These are phyloP conservation scores for Canis aureus DNA, from an alignment of 2,113 vertebrate species.

Conservation along the genomic window DNA sequence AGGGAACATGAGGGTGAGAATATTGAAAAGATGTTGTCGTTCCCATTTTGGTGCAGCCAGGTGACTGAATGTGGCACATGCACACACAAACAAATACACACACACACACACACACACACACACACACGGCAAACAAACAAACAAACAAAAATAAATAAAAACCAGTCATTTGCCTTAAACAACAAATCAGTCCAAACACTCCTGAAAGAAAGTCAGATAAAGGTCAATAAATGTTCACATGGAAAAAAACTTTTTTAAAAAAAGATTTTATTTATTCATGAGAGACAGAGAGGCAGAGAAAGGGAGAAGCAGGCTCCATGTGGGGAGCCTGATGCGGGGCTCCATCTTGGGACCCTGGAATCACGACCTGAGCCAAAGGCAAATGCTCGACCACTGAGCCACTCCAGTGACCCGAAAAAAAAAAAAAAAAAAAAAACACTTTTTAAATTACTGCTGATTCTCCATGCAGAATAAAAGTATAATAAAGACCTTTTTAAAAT, in stretches of 20 bases:
- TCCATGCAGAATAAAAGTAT: constrained; percentile 13
- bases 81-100: background rate
- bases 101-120: background rate
- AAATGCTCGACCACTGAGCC: too few relatives aligned
- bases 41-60: background rate
- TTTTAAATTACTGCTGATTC: background rate
- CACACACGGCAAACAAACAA: background rate
- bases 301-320: too few relatives aligned
- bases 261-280: too few relatives aligned
- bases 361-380: too few relatives aligned
- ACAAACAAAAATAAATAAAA: background rate
- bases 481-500: background rate
- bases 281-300: too few relatives aligned
- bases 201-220: background rate
- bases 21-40: background rate
- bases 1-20: background rate
- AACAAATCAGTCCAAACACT: background rate
- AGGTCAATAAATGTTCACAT: background rate
- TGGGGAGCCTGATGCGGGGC: too few relatives aligned
- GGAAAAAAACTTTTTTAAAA: background rate
- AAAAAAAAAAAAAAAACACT: background rate
- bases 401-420: too few relatives aligned
- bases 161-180: background rate
- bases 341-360: too few relatives aligned
- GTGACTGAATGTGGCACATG: background rate